These are phyloP conservation scores for Sinocyclocheilus anophthalmus DNA, from an alignment of 2,113 vertebrate genomes.

Conservation along the genomic window DNA sequence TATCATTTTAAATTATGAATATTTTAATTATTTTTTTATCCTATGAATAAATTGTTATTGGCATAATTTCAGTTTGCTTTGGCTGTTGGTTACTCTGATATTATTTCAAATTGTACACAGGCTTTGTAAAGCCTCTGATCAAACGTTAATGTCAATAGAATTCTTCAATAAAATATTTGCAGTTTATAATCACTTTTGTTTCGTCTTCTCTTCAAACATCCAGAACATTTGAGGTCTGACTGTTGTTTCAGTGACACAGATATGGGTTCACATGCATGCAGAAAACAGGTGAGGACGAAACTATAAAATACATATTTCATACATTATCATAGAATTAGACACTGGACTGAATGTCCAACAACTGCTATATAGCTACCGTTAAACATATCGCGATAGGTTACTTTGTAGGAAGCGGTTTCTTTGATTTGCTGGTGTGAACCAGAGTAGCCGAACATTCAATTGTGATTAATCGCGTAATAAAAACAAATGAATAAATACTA, in stretches of 20 bases:
- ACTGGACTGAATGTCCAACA: not conserved
- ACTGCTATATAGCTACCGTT: no score
- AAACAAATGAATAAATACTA: not conserved
- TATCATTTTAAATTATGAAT: constrained; percentile 34
- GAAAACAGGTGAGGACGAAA: constrained; percentile 55
- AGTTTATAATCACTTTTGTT: not conserved
- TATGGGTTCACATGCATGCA: constrained; percentile 55
- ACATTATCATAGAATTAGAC: not conserved
- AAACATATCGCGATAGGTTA: not conserved
- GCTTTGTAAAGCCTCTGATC: constrained; percentile 18
- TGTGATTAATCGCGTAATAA: not conserved
- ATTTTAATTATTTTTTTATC: constrained; percentile 66
- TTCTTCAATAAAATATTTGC: constrained; percentile 38
- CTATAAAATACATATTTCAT: rapidly evolving
- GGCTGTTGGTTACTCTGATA: not conserved
- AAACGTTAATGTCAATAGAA: not conserved
- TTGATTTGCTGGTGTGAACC: not conserved
- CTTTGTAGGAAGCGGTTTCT: not conserved
- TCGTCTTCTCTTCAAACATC: not conserved
- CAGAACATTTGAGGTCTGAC: constrained; percentile 53
- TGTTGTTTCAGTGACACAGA: constrained; percentile 54
- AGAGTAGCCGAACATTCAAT: not conserved
- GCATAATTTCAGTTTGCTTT: not conserved
- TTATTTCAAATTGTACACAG: not conserved
- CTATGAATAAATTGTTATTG: constrained; percentile 67